Base-by-base conservation (phyloP, 2,888 invertebrate species). In the Dasypogon diadema region DNA sequence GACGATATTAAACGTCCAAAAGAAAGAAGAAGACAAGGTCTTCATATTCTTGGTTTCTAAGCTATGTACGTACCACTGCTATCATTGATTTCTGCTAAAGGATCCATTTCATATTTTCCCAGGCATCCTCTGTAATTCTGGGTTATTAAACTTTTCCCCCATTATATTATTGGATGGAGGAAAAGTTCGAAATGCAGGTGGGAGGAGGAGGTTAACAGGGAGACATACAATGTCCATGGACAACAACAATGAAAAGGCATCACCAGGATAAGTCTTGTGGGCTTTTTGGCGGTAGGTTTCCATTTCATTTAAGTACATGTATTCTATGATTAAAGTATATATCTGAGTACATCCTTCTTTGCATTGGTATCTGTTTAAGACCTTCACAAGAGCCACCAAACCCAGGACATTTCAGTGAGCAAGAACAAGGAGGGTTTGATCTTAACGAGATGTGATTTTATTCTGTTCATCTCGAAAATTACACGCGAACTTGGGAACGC, bases 401-500 rank as follows among this genome's bases (percentile, higher is more conserved):
- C 34, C 34, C 26, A n/a, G 14, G 12, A 34, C 70, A 22, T 70
- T 34, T 54, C 51, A 68, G 58, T 34, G 58, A 54, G 26, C 24
- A 56, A 56, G 73, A 63, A 48, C 51, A 65, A 65, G 68, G 24
- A 22, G 58, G 55, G 54, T 70, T 78, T 79, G 75, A 79, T 79
- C 76, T 79, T 78, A 79, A 79, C 79, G 79, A 79, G 79, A 79
- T 79, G 78, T 78, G 78, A 78, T 79, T 79, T 79, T 63, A 74
- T 70, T 70, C 70, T 54, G 54, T 34, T 70, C 70, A 54, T 70
- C 30, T 65, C 24, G 73, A 65, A 77, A 75, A 77, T 77, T 77
- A 77, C 75, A 77, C 75, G 75, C 77, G 56, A 65, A 74, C 63
- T 56, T 75, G 54, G 37, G 55, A 73, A 56, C 65, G 42, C 26